Percentiles rank a stretch among this genome's conserved stretches.
phyloP scores from a whole-genome alignment of 1,140 invertebrate species.

The Bombus waltoni region DNA sequence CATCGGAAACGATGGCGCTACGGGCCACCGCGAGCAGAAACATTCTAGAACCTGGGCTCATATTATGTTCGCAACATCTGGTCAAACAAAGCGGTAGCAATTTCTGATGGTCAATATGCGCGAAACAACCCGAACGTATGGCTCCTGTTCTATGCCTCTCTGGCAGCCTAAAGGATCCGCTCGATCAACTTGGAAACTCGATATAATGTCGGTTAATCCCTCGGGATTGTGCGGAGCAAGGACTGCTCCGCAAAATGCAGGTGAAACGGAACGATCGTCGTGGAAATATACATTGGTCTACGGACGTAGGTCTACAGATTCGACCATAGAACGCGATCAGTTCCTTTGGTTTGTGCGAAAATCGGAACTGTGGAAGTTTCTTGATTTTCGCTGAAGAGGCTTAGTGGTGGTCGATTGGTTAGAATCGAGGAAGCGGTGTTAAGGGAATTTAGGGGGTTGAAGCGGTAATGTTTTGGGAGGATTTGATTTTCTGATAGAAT shows the following conservation, averaged over 20 bases:
- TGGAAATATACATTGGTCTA: neutral
- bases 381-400: neutral
- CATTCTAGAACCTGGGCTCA: constrained; percentile 51
- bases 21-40: constrained; percentile 4
- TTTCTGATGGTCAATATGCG: constrained; percentile 67
- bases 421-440: neutral
- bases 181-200: constrained; percentile 61
- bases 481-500: neutral
- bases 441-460: neutral
- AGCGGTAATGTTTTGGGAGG: neutral
- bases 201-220: constrained; percentile 62
- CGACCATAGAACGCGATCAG: neutral
- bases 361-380: neutral
- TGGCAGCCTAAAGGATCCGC: constrained; percentile 22
- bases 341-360: neutral
- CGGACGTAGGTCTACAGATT: neutral
- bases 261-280: constrained; percentile 38
- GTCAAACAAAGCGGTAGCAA: constrained; percentile 64
- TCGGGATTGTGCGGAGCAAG: neutral
- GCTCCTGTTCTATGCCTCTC: neutral
- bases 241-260: constrained; percentile 19
- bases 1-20: constrained; percentile 4
- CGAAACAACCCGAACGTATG: constrained; percentile 47
- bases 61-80: constrained; percentile 65
- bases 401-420: neutral